Percentiles rank a stretch among this genome's conserved stretches.
Evolutionary conservation across 2,113 vertebrate species (phyloP).

Genomic region (Xiphorhynchus elegans): DNA sequence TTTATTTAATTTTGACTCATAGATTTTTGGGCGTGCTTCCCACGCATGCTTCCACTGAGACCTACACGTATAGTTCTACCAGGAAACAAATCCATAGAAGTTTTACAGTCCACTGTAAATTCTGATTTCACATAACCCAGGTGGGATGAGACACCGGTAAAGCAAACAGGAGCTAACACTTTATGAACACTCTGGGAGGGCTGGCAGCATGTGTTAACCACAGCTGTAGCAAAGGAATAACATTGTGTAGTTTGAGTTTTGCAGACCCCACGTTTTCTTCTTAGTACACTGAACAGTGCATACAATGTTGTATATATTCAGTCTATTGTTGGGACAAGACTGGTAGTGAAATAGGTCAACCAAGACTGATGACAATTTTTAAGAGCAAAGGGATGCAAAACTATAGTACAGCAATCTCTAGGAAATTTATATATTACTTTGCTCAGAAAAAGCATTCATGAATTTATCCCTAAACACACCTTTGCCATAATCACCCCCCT

Average conservation of each 20-base stretch:
- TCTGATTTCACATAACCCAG: background rate
- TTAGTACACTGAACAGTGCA: background rate
- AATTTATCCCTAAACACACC: background rate
- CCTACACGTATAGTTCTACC: background rate
- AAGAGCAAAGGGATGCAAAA: background rate
- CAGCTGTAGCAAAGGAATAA: background rate
- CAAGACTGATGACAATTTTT: background rate
- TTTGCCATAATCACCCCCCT: background rate
- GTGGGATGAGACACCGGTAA: background rate
- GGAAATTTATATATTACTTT: background rate
- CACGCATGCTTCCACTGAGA: background rate
- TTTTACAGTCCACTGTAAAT: background rate
- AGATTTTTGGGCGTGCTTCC: background rate
- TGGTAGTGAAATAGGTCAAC: slow-evolving; percentile 26
- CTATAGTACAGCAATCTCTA: background rate
- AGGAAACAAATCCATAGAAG: background rate
- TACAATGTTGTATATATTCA: background rate
- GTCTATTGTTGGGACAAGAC: background rate
- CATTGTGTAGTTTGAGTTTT: background rate
- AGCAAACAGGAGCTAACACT: background rate
- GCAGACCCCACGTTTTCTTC: background rate
- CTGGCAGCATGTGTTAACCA: background rate
- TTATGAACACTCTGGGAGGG: background rate
- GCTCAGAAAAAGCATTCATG: background rate
- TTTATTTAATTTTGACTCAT: background rate